Percentiles rank a stretch among this genome's conserved stretches.
phyloP scores from a whole-genome alignment of 2,113 vertebrate genomes.

The Shinisaurus crocodilurus region DNA sequence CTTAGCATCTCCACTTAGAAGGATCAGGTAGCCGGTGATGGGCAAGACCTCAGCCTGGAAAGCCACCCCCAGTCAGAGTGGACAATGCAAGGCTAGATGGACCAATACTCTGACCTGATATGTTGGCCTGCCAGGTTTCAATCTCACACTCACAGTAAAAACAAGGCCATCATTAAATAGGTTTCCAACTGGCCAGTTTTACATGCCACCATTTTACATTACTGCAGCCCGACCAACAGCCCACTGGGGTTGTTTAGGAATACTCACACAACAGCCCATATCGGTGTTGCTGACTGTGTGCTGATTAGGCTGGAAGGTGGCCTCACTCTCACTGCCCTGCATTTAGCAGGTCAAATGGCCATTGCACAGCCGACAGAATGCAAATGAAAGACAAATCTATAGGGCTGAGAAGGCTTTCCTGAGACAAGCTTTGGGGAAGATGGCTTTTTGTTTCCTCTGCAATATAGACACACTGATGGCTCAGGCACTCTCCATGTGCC shows the following conservation, averaged over 20 bases:
- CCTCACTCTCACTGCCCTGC: neutral
- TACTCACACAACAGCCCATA: neutral
- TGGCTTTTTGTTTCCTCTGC: constrained; percentile 11
- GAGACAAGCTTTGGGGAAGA: constrained; percentile 7
- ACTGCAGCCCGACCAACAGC: neutral
- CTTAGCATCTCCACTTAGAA: too few relatives aligned
- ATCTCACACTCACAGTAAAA: too few relatives aligned
- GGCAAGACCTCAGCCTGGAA: too few relatives aligned
- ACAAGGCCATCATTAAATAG: neutral
- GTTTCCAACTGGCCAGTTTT: neutral
- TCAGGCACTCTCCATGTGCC: neutral
- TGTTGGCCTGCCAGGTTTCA: neutral
- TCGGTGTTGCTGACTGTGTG: neutral
- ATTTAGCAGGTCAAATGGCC: constrained; percentile 22
- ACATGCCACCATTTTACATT: neutral
- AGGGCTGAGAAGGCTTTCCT: neutral
- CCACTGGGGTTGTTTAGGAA: neutral
- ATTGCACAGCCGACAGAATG: constrained; percentile 1
- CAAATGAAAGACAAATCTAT: constrained; percentile 29
- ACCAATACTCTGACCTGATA: too few relatives aligned
- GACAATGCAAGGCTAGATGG: too few relatives aligned
- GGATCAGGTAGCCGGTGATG: too few relatives aligned
- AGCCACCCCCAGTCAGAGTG: too few relatives aligned
- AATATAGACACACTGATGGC: neutral
- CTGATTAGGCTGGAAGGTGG: constrained; percentile 3